Evolutionary conservation across 2,113 vertebrate species (phyloP).

Genomic region (Cynoglossus semilaevis): DNA sequence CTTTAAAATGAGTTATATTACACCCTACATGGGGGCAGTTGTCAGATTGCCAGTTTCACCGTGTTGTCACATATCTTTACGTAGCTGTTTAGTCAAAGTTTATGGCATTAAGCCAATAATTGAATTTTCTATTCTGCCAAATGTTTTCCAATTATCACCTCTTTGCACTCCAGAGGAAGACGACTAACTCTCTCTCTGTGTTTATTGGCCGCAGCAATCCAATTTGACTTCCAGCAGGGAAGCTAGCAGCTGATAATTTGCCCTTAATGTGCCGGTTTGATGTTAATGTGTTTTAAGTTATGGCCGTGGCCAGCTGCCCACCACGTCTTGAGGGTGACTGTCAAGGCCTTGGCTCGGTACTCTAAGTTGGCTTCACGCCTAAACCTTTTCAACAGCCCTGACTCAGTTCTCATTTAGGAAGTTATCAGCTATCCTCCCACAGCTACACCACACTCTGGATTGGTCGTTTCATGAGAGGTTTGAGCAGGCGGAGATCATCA

Average conservation of each 20-base stretch:
- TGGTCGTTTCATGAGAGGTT: constrained; percentile 41
- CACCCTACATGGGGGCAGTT: too few relatives aligned
- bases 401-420: constrained; percentile 56
- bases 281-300: constrained; percentile 69
- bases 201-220: constrained; percentile 53
- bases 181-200: constrained; percentile 40
- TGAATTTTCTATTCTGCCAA: constrained; percentile 37
- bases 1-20: too few relatives aligned
- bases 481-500: too few relatives aligned
- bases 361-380: constrained; percentile 57
- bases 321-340: constrained; percentile 48
- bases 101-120: constrained; percentile 9
- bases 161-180: constrained; percentile 33
- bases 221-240: constrained; percentile 56
- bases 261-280: constrained; percentile 66
- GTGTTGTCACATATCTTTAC: constrained; percentile 10
- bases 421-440: constrained; percentile 47
- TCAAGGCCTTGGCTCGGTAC: constrained; percentile 43
- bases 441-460: constrained; percentile 31
- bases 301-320: constrained; percentile 61
- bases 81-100: constrained; percentile 32
- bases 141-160: constrained; percentile 45
- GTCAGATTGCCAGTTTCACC: too few relatives aligned
- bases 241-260: constrained; percentile 64
- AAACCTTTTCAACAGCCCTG: constrained; percentile 54